phyloP scores from a whole-genome alignment of 2,113 vertebrate genomes.

The Aspiorhynchus laticeps region DNA sequence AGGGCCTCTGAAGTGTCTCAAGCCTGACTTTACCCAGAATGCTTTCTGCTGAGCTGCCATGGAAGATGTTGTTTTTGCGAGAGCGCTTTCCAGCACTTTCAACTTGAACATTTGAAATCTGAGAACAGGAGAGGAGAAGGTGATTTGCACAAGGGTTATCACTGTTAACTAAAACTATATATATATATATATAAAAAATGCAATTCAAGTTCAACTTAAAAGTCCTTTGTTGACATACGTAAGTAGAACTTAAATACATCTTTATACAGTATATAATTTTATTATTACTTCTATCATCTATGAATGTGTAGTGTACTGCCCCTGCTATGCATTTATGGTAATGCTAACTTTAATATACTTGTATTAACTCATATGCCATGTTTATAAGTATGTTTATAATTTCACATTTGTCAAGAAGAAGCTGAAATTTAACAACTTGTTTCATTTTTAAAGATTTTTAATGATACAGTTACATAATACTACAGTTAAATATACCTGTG shows the following conservation, averaged over 20 bases:
- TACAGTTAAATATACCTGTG: neutral
- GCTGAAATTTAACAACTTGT: neutral
- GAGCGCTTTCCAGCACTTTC: constrained; percentile 78
- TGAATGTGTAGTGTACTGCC: no score
- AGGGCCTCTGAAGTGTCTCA: constrained; percentile 82
- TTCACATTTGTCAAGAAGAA: neutral
- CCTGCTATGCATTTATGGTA: no score
- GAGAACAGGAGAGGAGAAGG: constrained; percentile 10
- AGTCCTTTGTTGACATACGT: neutral
- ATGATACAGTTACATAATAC: neutral
- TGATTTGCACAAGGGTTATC: neutral
- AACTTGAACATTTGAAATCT: constrained; percentile 87
- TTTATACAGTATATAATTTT: neutral
- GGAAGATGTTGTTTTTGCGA: constrained; percentile 82
- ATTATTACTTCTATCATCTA: neutral
- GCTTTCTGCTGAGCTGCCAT: constrained; percentile 76
- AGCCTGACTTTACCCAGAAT: constrained; percentile 80
- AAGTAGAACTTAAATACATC: neutral
- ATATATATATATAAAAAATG: neutral
- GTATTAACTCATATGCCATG: no score
- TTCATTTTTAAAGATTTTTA: no score
- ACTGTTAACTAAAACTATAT: neutral
- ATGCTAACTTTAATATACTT: no score
- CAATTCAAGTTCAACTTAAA: neutral
- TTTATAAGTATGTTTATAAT: no score